These are phyloP conservation scores for Vandiemenella viatica DNA, from an alignment of 2,888 invertebrate species.

Conservation along the genomic window DNA sequence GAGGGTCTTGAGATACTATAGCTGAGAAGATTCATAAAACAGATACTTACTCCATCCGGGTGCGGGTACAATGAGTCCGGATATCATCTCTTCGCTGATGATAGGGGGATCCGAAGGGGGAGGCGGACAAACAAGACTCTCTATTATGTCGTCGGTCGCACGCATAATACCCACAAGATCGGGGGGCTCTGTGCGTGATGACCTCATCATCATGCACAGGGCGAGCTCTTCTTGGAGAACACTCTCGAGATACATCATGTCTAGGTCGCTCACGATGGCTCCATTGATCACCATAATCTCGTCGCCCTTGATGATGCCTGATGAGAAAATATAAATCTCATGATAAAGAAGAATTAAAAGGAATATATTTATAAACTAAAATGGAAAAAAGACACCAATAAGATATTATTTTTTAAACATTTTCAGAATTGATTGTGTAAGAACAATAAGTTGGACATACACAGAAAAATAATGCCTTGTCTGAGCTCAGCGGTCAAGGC, in stretches of 20 bases:
- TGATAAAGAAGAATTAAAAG: background rate
- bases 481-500: too few relatives aligned
- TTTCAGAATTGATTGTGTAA: too few relatives aligned
- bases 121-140: slow-evolving; percentile 88
- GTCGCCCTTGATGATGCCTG: slow-evolving; percentile 93
- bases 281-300: slow-evolving; percentile 99
- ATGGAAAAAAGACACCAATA: too few relatives aligned
- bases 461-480: too few relatives aligned
- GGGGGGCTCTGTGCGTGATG: slow-evolving; percentile 42
- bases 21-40: too few relatives aligned
- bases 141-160: slow-evolving; percentile 90
- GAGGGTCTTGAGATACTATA: too few relatives aligned
- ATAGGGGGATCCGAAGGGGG: slow-evolving; percentile 87
- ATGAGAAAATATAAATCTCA: background rate
- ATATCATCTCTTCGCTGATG: slow-evolving; percentile 91
- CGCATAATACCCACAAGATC: slow-evolving; percentile 36
- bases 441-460: too few relatives aligned
- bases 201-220: slow-evolving; percentile 92
- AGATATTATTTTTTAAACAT: too few relatives aligned
- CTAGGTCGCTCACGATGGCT: slow-evolving; percentile 92
- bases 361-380: too few relatives aligned
- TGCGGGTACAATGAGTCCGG: slow-evolving; percentile 89
- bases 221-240: slow-evolving; percentile 88
- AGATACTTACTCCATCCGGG: slow-evolving; percentile 88
- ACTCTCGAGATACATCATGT: slow-evolving; percentile 98